phyloP scores from a whole-genome alignment of 2,113 vertebrate genomes.

The cattle (Bos taurus) region DNA sequence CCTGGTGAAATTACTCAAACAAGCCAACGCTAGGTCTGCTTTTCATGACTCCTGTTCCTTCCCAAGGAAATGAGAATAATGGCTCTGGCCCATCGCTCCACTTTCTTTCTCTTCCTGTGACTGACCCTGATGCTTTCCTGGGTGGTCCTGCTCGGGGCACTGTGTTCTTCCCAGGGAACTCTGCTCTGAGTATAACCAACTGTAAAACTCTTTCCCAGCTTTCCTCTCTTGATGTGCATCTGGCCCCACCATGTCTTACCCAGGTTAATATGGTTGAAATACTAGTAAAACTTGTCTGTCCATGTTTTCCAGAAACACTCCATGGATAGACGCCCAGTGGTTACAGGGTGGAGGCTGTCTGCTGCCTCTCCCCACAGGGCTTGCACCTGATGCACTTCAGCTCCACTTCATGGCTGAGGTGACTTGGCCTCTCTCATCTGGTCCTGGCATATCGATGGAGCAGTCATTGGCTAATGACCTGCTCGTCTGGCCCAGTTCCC shows the following conservation, averaged over 20 bases:
- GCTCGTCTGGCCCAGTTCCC: not conserved
- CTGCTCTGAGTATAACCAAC: not conserved
- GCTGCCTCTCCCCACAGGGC: not conserved
- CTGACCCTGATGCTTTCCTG: rapidly evolving
- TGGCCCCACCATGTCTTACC: not conserved
- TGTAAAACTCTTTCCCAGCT: not conserved
- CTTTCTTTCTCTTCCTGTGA: not conserved
- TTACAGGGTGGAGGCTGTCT: not conserved
- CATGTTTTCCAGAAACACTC: not conserved
- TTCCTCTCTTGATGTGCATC: not conserved
- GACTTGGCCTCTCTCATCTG: not conserved
- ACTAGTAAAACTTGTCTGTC: not conserved
- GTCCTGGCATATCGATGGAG: not conserved
- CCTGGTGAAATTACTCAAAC: not conserved
- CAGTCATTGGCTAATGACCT: not conserved
- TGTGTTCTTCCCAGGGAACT: not conserved
- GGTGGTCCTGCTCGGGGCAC: not conserved
- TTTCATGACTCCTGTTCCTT: not conserved
- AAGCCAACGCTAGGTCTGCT: not conserved
- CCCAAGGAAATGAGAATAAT: not conserved
- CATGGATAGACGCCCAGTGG: not conserved
- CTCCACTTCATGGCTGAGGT: not conserved
- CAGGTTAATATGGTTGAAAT: not conserved
- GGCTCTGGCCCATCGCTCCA: too few relatives aligned
- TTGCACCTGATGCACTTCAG: not conserved